Evolutionary conservation across 2,113 vertebrate genomes (phyloP), one percentile per base, ranked within the genome.

Genomic region (Stictonetta naevosa): DNA sequence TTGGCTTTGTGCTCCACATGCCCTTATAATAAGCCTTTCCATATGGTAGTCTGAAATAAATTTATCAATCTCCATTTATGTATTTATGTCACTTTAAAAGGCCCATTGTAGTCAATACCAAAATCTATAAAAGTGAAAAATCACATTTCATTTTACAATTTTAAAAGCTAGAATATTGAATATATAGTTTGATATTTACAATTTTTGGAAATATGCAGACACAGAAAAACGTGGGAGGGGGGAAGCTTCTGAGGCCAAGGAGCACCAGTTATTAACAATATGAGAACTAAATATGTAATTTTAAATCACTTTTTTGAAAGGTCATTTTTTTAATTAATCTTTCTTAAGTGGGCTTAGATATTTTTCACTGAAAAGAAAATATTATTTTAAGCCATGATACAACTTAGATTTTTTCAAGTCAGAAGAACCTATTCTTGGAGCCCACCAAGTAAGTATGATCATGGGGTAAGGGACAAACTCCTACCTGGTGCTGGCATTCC

Each of bases 1-100:
- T 96, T 96, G 86, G 90, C 92, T 97, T 96, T 96, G 95, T 94
- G 93, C 92, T 96, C 94, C 95, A 93, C 86, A 88, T 96, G 95
- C 93, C 95, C 95, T 88, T 83, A 62, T 90, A 96, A 95, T 92
- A 85, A 96, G 92, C 83, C 77, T 96, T 90, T 88, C 96, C 96
- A 96, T 96, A 97, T 96, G 96, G 95, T 52, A 96, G 90, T 87
- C 93, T 95, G 86, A 93, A 95, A 93, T 91, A 95, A 96, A 93
- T 95, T 86, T 95, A 94, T 96, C 83, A 90, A 94, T 95, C 90
- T 95, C 77, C 90, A 82, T 88, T 90, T 84, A 85, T 55, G 75
- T 90, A 74, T 95, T 84, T 92, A 87, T 97, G 94, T 92, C 93
- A 93, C 59, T 96, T 94, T 86, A 82, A 95, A 95, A 76, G 88